Evolutionary conservation across 37 sponge, comb jelly and placozoan genomes (phyloP).

Genomic region (Halisarca cf. caerulea): DNA sequence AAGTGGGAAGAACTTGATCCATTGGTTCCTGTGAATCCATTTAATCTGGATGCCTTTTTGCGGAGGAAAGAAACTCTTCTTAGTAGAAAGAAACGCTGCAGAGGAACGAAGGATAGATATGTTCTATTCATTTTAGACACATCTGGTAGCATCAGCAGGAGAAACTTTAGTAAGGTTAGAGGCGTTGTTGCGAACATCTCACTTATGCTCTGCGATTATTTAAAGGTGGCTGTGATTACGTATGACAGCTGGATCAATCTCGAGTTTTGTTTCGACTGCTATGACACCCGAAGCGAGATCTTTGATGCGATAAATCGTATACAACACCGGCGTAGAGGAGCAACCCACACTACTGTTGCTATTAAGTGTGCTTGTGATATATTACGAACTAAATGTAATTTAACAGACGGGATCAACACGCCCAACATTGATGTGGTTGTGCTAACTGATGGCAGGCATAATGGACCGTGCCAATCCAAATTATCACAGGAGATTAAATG

Average conservation of each 20-base stretch:
- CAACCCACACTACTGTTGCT: slow-evolving; percentile 21
- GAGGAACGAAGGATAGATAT: too few relatives aligned
- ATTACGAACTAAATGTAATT: slow-evolving; percentile 12
- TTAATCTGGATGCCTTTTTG: too few relatives aligned
- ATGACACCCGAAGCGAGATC: background rate
- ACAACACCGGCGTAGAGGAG: background rate
- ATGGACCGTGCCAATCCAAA: slow-evolving; percentile 13
- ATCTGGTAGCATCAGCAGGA: slow-evolving; percentile 7
- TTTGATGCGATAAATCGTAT: background rate
- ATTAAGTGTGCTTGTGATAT: slow-evolving; percentile 44
- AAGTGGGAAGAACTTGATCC: too few relatives aligned
- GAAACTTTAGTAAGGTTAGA: background rate
- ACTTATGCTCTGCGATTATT: background rate
- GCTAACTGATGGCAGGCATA: slow-evolving; percentile 41
- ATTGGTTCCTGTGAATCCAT: too few relatives aligned
- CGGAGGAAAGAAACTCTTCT: too few relatives aligned
- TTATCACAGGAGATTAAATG: background rate
- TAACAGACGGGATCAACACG: background rate
- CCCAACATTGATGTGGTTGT: slow-evolving; percentile 41
- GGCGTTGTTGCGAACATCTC: background rate
- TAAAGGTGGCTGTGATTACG: slow-evolving; percentile 33
- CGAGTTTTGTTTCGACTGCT: slow-evolving; percentile 44
- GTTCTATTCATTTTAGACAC: slow-evolving; percentile 16
- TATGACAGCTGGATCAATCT: slow-evolving; percentile 16
- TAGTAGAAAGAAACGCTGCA: too few relatives aligned